Evolutionary conservation across 2,888 invertebrate species (phyloP).

Genomic region (Drosophila nr. perissopoda): DNA sequence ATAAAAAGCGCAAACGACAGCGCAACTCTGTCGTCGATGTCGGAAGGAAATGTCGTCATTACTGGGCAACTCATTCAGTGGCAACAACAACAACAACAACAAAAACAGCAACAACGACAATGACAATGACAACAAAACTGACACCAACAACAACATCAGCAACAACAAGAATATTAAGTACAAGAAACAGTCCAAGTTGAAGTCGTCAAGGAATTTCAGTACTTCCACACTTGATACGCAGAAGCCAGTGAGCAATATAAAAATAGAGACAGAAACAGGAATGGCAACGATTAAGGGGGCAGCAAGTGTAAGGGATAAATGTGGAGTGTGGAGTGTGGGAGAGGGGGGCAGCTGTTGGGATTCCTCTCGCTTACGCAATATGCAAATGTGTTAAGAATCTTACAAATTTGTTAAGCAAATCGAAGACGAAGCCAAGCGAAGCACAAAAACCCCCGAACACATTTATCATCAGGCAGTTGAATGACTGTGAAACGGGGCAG

Average conservation of each 20-base stretch:
- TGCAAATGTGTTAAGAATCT: constrained; percentile 80
- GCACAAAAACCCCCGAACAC: constrained; percentile 50
- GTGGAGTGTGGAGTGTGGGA: neutral
- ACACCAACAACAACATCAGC: constrained; percentile 8
- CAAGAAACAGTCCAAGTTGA: constrained; percentile 44
- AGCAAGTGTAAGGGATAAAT: neutral
- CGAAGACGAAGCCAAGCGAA: constrained; percentile 62
- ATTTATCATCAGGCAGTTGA: constrained; percentile 67
- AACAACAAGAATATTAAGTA: constrained; percentile 1
- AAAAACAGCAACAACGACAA: neutral
- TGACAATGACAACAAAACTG: neutral
- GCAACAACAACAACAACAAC: neutral
- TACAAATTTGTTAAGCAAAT: constrained; percentile 80
- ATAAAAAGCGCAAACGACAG: constrained; percentile 62
- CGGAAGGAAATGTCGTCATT: constrained; percentile 78
- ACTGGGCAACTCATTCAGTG: constrained; percentile 57
- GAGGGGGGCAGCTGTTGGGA: constrained; percentile 24
- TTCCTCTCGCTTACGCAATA: constrained; percentile 68
- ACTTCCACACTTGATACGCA: constrained; percentile 66
- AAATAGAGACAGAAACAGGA: constrained; percentile 33
- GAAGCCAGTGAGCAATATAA: constrained; percentile 41
- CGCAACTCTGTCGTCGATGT: constrained; percentile 46
- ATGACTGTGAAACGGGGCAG: constrained; percentile 21
- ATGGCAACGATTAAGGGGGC: neutral
- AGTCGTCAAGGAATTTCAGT: constrained; percentile 57